Base-by-base conservation (phyloP, 2,888 invertebrate species). In the Noctua pronuba region DNA sequence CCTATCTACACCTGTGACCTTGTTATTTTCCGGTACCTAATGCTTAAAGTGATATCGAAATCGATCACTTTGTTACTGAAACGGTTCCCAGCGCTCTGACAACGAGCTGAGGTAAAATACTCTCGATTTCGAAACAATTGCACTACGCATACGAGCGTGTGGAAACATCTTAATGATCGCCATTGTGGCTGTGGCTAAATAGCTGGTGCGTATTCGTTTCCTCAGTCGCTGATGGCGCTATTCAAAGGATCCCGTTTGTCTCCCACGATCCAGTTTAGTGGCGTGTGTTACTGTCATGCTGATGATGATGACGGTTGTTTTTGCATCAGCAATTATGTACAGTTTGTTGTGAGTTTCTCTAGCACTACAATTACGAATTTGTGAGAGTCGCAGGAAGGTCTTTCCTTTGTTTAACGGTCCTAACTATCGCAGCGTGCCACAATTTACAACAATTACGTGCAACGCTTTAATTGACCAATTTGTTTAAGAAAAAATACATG, bases 301-400 rank as follows among this genome's bases (percentile, higher is more conserved):
- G 94, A 94, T 95, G 95, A 95, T 95, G 95, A 93, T 93, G 94
- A 92, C 91, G 93, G 92, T 92, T 92, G 94, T 95, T 96, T 96
- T 95, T 95, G 95, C 96, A 95, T 95, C 93, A 94, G 93, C 94
- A 95, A 96, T 96, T 96, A 96, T 95, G 93, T 94, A 94, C 95
- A 95, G 95, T 95, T 95, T 92, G 92, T 93, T 92, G 93, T 90
- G 91, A 93, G 94, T 95, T 95, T 96, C 95, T 95, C 96, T 93
- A 92, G 91, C 91, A 93, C 92, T 92, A 94, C 94, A 95, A 95
- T 96, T 95, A 95, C 92, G 92, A 95, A 93, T 95, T 95, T 95
- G 95, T 95, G 95, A 93, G 94, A 95, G 94, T 91, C 92, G 91
- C 89, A 90, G 92, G 92, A 93, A 93, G 93, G 92, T 92, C 92